These are phyloP conservation scores for Caerostris extrusa DNA, from an alignment of 1,140 invertebrate species.

Conservation along the genomic window DNA sequence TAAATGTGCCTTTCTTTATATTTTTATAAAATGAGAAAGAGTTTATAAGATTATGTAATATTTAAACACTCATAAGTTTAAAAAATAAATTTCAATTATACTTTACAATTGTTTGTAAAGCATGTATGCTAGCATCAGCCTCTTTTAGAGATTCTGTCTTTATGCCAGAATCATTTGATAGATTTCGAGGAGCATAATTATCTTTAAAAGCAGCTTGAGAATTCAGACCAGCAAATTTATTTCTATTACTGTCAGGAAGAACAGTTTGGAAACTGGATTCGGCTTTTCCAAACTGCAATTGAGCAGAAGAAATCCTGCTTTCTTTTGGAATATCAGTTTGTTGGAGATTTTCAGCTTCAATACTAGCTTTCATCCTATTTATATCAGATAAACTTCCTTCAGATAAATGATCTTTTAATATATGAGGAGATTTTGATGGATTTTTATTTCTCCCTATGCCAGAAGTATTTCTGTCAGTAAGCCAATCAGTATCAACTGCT, in stretches of 20 bases:
- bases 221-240: no score
- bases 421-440: background rate
- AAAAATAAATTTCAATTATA: background rate
- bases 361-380: background rate
- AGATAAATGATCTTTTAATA: background rate
- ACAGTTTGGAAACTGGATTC: background rate
- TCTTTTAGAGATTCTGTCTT: background rate
- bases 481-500: background rate
- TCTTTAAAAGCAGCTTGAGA: background rate
- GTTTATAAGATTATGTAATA: no score
- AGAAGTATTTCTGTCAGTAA: background rate
- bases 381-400: background rate
- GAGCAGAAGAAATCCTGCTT: background rate
- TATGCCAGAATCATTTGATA: constrained; percentile 1
- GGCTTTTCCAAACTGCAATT: background rate
- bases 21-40: no score
- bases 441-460: background rate
- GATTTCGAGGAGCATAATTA: background rate
- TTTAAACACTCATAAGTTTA: no score
- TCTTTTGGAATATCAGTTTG: background rate
- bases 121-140: background rate
- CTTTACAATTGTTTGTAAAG: constrained; percentile 36
- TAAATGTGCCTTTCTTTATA: no score
- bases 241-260: background rate
- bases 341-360: background rate